Conservation (phyloP, 2,113 vertebrate genomes). For the Pogona vitticeps region DNA sequence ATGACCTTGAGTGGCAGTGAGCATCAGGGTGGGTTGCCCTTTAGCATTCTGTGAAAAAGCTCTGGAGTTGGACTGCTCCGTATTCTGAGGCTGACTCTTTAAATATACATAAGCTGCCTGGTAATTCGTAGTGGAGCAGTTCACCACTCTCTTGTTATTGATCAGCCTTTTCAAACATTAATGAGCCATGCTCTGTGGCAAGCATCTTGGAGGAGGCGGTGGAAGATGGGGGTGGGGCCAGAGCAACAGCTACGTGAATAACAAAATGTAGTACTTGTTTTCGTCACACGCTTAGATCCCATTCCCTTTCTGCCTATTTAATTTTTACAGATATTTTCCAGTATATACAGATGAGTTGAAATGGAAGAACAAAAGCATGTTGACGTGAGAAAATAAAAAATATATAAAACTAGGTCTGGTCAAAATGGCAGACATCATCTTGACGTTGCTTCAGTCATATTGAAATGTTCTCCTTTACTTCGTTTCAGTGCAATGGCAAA, state of each 20-base stretch:
- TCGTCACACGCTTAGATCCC: constrained; percentile 51
- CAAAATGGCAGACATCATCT: not conserved
- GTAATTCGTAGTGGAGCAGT: constrained; percentile 78
- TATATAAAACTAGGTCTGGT: not conserved
- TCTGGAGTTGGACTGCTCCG: constrained; percentile 28
- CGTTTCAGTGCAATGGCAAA: not conserved
- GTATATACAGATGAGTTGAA: too few relatives aligned
- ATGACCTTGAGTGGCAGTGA: constrained; percentile 37
- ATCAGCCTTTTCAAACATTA: constrained; percentile 80
- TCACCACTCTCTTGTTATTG: constrained; percentile 75
- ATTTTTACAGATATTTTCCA: not conserved
- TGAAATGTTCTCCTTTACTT: not conserved
- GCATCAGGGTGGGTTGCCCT: not conserved
- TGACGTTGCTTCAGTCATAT: not conserved
- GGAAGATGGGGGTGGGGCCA: constrained; percentile 33
- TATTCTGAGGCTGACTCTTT: constrained; percentile 63
- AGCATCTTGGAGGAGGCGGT: constrained; percentile 27
- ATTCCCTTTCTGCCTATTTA: constrained; percentile 4
- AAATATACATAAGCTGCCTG: constrained; percentile 77
- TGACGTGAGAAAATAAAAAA: not conserved
- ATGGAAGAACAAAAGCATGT: too few relatives aligned
- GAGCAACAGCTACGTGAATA: constrained; percentile 12
- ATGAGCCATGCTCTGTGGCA: constrained; percentile 73
- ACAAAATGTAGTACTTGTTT: constrained; percentile 46
- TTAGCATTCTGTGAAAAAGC: constrained; percentile 50